Percentiles rank a stretch among this genome's conserved stretches.
phyloP scores from a whole-genome alignment of 2,113 vertebrate species.

The Noctilio leporinus region DNA sequence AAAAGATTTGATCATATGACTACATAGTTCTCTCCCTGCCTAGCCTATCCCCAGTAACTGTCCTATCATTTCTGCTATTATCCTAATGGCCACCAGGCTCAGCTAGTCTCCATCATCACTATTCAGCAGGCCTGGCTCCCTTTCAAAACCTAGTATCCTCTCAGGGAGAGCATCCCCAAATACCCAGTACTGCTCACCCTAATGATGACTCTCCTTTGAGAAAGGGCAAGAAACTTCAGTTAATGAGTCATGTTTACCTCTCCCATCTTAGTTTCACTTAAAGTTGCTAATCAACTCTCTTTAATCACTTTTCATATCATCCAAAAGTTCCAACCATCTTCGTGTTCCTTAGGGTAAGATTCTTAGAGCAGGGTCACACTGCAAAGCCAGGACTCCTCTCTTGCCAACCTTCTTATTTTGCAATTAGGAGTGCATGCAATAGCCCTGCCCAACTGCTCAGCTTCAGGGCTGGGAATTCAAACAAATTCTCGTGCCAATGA shows the following conservation, averaged over 20 bases:
- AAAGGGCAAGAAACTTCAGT: neutral
- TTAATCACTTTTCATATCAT: neutral
- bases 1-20: neutral
- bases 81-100: neutral
- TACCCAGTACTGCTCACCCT: neutral
- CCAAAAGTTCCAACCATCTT: neutral
- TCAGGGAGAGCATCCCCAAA: neutral
- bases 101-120: no score
- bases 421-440: neutral
- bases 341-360: neutral
- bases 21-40: neutral
- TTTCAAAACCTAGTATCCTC: neutral
- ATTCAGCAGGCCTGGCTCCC: neutral
- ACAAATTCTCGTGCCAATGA: neutral
- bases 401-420: neutral
- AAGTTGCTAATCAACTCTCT: constrained; percentile 22
- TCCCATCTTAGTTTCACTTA: neutral
- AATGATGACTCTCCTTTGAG: neutral
- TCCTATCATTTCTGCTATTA: neutral
- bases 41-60: neutral
- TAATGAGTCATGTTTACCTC: neutral
- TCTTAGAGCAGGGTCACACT: neutral
- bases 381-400: neutral
- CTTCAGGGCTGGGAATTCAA: constrained; percentile 32
- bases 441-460: neutral